Conservation (phyloP, 2,888 invertebrate genomes). For the Theretra japonica region DNA sequence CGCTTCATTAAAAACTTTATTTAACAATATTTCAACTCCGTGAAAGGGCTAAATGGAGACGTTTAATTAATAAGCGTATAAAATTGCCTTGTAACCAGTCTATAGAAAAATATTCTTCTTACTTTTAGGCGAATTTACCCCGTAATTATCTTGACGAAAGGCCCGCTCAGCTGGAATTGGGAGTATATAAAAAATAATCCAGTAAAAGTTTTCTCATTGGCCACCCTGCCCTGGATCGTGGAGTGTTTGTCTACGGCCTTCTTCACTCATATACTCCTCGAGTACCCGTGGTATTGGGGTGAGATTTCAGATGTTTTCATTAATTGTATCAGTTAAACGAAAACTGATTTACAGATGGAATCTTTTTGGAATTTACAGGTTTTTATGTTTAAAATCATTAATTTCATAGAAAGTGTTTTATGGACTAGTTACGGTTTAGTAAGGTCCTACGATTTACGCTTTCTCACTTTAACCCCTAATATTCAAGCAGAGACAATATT, state of each 20-base stretch:
- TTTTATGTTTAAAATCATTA: no score
- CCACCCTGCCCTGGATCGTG: constrained; percentile 77
- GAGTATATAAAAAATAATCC: constrained; percentile 78
- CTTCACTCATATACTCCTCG: constrained; percentile 72
- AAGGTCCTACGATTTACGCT: no score
- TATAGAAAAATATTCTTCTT: constrained; percentile 39
- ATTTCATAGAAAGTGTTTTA: no score
- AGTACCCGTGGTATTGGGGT: constrained; percentile 82
- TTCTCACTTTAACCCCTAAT: no score
- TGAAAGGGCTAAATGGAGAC: constrained; percentile 9
- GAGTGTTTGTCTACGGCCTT: constrained; percentile 77
- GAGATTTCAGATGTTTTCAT: constrained; percentile 44
- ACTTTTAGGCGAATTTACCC: constrained; percentile 77
- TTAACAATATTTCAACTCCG: constrained; percentile 24
- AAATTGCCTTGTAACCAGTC: constrained; percentile 39
- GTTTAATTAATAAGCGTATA: constrained; percentile 33
- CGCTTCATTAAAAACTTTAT: constrained; percentile 28
- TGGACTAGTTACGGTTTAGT: no score
- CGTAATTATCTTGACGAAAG: constrained; percentile 79
- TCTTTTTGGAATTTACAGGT: no score
- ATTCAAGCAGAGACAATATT: no score
- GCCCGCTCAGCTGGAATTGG: constrained; percentile 80
- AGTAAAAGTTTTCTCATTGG: constrained; percentile 78
- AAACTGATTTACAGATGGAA: no score
- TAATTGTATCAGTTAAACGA: neutral